Conservation (phyloP, 2,888 invertebrate genomes). For the Diplolepis rosae region DNA sequence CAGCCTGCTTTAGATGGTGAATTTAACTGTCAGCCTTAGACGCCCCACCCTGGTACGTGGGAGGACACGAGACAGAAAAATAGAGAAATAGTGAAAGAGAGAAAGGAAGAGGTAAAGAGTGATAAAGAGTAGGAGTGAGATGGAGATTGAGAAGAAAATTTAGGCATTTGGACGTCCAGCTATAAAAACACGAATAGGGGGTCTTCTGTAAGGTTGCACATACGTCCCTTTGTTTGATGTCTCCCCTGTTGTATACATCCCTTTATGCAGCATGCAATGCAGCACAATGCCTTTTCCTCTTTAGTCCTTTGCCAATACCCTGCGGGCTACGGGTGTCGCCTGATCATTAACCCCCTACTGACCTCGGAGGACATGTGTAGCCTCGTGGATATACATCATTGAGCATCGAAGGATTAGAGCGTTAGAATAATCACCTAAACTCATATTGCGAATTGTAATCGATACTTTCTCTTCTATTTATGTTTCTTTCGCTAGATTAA, state of each 20-base stretch:
- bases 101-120: constrained; percentile 8
- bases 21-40: constrained; percentile 22
- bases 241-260: constrained; percentile 26
- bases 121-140: not conserved
- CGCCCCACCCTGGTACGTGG: constrained; percentile 27
- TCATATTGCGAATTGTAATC: not conserved
- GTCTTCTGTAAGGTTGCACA: constrained; percentile 12
- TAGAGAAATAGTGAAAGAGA: not conserved
- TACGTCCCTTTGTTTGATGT: constrained; percentile 25
- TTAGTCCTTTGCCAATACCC: constrained; percentile 25
- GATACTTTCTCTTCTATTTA: not conserved
- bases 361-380: constrained; percentile 26
- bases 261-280: constrained; percentile 29
- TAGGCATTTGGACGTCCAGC: constrained; percentile 36
- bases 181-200: not conserved
- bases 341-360: constrained; percentile 27
- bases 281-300: not conserved
- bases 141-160: constrained; percentile 19
- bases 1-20: constrained; percentile 5
- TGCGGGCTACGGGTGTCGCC: constrained; percentile 20
- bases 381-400: constrained; percentile 27
- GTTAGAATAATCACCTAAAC: constrained; percentile 12
- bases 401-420: constrained; percentile 1
- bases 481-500: not conserved
- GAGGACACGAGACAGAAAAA: constrained; percentile 31